Conservation (phyloP, 2,113 vertebrate species). For the Pitta sordida region DNA sequence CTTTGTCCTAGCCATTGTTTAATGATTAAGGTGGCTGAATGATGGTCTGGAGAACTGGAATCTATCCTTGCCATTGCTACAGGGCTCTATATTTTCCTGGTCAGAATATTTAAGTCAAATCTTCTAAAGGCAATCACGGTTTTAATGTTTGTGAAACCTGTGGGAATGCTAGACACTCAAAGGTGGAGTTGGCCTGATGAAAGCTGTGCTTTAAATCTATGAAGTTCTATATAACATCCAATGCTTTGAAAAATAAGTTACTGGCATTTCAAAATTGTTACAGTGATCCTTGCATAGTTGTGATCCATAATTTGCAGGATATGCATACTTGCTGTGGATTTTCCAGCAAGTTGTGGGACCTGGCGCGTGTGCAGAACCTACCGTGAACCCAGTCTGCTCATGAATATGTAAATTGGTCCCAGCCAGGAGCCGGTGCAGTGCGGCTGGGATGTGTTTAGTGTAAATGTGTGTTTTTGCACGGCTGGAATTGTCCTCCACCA, state of each 20-base stretch:
- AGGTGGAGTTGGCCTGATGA: background rate
- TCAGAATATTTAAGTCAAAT: background rate
- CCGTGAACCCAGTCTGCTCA: too few relatives aligned
- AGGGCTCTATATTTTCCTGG: background rate
- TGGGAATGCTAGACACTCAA: background rate
- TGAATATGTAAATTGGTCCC: too few relatives aligned
- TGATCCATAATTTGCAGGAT: too few relatives aligned
- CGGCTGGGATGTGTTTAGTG: too few relatives aligned
- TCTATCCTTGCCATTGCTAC: background rate
- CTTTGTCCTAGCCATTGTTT: background rate
- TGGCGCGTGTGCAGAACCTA: too few relatives aligned
- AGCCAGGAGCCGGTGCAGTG: too few relatives aligned
- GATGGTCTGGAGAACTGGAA: background rate
- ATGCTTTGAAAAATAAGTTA: background rate
- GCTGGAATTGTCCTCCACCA: too few relatives aligned
- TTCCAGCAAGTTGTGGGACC: too few relatives aligned
- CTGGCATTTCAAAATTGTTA: background rate
- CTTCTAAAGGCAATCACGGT: background rate
- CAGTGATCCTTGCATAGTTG: too few relatives aligned
- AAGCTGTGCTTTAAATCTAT: background rate
- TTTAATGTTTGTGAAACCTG: background rate
- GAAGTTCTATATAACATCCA: background rate
- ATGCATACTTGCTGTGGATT: too few relatives aligned
- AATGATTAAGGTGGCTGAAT: background rate
- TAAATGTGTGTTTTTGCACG: too few relatives aligned